Percentiles rank a stretch among this genome's conserved stretches.
phyloP scores from a whole-genome alignment of 1,140 invertebrate genomes.

The Lordiphosa mommai region DNA sequence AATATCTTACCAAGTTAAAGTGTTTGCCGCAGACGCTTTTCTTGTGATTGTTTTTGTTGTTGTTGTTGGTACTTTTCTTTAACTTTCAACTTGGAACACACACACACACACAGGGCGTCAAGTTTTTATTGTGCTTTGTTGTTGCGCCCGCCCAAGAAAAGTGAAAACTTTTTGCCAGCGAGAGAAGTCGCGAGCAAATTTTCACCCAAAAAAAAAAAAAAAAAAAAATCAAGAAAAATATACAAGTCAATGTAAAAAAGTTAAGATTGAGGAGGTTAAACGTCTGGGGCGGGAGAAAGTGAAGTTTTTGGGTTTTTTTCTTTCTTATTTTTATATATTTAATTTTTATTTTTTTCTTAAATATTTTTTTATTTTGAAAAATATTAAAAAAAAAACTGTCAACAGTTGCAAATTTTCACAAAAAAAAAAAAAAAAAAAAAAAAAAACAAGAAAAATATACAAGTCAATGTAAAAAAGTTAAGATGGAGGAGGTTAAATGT shows the following conservation, averaged over 20 bases:
- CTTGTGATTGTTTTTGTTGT: constrained; percentile 32
- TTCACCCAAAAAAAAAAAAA: constrained; percentile 11
- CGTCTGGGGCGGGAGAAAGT: too few species aligned
- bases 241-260: constrained; percentile 29
- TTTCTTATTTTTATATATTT: too few species aligned
- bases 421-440: not conserved
- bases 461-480: constrained; percentile 26
- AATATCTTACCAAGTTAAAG: constrained; percentile 44
- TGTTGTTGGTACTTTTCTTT: constrained; percentile 58
- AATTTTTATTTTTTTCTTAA: too few species aligned
- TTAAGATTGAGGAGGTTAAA: too few species aligned
- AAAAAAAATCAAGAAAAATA: constrained; percentile 26
- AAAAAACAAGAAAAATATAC: constrained; percentile 33
- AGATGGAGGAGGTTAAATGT: too few species aligned
- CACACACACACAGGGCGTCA: constrained; percentile 55
- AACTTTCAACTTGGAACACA: constrained; percentile 59
- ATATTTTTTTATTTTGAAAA: too few species aligned
- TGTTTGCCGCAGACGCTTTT: constrained; percentile 51
- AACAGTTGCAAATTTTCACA: constrained; percentile 59
- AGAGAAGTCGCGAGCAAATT: constrained; percentile 59
- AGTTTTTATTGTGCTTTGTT: constrained; percentile 67
- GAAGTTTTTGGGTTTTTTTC: too few species aligned
- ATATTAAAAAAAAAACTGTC: too few species aligned
- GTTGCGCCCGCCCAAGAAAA: constrained; percentile 44
- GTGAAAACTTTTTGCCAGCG: constrained; percentile 68